Evolutionary conservation across 2,797 vertebrate species (phyloP).

Genomic region (Podarcis siculus): DNA sequence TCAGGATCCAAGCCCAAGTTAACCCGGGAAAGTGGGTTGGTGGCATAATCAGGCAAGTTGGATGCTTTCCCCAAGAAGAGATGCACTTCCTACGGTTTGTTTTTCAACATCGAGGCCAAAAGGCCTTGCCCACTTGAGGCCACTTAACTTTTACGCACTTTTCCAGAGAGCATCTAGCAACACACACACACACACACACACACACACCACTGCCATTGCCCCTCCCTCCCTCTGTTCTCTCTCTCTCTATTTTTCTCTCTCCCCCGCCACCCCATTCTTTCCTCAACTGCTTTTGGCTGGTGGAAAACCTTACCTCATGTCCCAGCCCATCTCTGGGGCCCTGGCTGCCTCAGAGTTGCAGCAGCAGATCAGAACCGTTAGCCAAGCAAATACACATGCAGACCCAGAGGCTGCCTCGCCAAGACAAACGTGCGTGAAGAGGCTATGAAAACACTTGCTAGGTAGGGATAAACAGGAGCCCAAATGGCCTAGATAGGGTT

Average conservation of each 20-base stretch:
- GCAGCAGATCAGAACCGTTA: background rate
- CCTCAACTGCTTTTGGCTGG: background rate
- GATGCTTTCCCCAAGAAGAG: background rate
- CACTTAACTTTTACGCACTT: background rate
- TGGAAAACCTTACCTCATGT: conserved; percentile 20
- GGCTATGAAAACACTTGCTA: background rate
- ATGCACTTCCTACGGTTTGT: background rate
- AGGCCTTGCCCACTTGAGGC: background rate
- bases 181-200: too few relatives aligned
- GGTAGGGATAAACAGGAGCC: background rate
- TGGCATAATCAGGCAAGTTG: background rate
- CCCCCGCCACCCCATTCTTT: background rate
- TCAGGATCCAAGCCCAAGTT: background rate
- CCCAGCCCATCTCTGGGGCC: conserved; percentile 15
- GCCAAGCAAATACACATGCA: background rate
- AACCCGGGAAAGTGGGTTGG: background rate
- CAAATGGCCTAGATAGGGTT: background rate
- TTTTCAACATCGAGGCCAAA: background rate
- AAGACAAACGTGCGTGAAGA: background rate
- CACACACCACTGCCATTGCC: too few relatives aligned
- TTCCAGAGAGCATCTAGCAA: background rate
- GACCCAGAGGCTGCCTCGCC: background rate
- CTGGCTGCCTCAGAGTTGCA: background rate
- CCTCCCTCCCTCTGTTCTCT: background rate
- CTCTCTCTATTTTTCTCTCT: background rate